Conservation (phyloP, 2,888 invertebrate genomes). For the Noctua comes region DNA sequence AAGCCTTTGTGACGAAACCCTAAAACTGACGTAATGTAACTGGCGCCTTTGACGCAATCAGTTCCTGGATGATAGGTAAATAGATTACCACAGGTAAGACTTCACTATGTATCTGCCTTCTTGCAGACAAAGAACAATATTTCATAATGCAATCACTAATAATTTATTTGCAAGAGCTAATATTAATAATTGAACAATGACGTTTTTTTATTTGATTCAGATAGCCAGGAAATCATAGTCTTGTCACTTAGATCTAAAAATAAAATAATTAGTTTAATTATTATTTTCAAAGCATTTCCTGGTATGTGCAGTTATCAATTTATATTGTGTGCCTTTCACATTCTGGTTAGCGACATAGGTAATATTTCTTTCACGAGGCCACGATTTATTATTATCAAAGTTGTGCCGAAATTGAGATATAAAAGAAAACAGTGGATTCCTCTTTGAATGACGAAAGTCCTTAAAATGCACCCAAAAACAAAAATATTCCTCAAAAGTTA, state of each 20-base stretch:
- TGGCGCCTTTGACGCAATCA: constrained; percentile 57
- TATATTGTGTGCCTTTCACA: constrained; percentile 16
- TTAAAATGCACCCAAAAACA: background rate
- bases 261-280: constrained; percentile 23
- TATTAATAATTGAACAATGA: constrained; percentile 12
- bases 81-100: constrained; percentile 55
- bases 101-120: constrained; percentile 28
- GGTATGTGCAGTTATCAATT: constrained; percentile 27
- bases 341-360: constrained; percentile 9
- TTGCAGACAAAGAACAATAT: constrained; percentile 20
- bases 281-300: constrained; percentile 39
- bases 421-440: background rate
- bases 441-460: background rate
- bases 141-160: constrained; percentile 16
- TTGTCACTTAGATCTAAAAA: constrained; percentile 33
- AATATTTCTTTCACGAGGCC: background rate
- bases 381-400: background rate
- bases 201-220: constrained; percentile 9
- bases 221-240: constrained; percentile 36
- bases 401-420: background rate
- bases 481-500: background rate
- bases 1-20: constrained; percentile 63
- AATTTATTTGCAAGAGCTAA: constrained; percentile 1
- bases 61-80: constrained; percentile 50
- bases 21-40: constrained; percentile 66